Percentiles rank a stretch among this genome's conserved stretches.
Evolutionary conservation across 2,113 vertebrate genomes (phyloP).

Genomic region (Piprites chloris): DNA sequence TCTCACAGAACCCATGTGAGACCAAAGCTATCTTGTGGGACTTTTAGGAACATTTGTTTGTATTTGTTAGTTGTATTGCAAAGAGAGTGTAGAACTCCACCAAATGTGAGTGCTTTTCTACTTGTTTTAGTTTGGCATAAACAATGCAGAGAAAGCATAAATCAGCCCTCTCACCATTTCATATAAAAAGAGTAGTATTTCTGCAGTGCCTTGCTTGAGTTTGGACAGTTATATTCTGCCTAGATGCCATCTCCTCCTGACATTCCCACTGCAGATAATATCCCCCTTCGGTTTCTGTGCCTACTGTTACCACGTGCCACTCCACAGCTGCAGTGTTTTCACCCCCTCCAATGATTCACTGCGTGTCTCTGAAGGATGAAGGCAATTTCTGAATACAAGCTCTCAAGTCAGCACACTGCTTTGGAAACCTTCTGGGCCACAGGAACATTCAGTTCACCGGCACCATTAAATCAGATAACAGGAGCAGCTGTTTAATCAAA

Average conservation of each 20-base stretch:
- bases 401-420: neutral
- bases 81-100: neutral
- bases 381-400: neutral
- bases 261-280: neutral
- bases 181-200: neutral
- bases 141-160: neutral
- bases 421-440: slow-evolving; percentile 11
- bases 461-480: neutral
- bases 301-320: neutral
- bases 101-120: neutral
- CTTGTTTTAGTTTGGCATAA: neutral
- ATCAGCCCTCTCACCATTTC: neutral
- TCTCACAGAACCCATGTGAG: neutral
- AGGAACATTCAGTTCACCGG: neutral
- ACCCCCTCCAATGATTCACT: neutral
- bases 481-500: slow-evolving; percentile 5
- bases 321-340: neutral
- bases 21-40: neutral
- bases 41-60: neutral
- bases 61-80: neutral
- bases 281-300: neutral
- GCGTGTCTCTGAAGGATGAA: neutral
- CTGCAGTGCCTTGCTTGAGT: neutral
- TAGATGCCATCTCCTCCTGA: neutral
- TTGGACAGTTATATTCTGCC: neutral